Base-by-base conservation (phyloP, 2,797 vertebrate species). In the Sebastes nivosus region DNA sequence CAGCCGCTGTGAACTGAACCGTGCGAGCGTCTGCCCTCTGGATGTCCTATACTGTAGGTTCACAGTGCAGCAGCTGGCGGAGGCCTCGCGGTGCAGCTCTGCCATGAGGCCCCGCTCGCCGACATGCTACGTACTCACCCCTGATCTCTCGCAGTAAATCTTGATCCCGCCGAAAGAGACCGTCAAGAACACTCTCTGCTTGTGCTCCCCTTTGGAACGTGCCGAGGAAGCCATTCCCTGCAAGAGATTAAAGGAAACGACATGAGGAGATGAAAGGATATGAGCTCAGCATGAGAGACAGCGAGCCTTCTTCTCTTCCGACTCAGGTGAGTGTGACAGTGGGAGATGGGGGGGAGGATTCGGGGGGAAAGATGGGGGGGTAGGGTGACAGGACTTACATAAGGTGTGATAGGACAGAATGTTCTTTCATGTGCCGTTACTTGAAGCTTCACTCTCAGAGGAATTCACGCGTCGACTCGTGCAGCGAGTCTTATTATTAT, bases 131-230 rank as follows among this genome's bases (percentile, higher is more conserved):
- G 14, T 50, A 50, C 98, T 98, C 95, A 99, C 98, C 96, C 98
- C 98, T 79, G 97, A 98, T 96, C 98, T 97, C 92, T 99, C 98
- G 85, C 99, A 98, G 81, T 99, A 99, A 94, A 99, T 99, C 95
- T 99, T 99, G 96, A 99, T 99, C 91, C 98, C 98, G 84, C 97
- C 97, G 79, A 99, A 99, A 83, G 98, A 99, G 91, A 99, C 95
- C 34, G 98, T 99, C 94, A 99, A 92, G 95, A 98, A 98, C 93
- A 99, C 95, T 87, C 98, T 97, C 94, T 99, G 98, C 95, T 99
- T 99, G 96, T 99, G 98, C 85, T 98, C 98, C 79, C 98, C 98
- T 95, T 99, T 99, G 57, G 98, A 99, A 86, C 98, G 97, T 61
- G 98, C 97, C 0, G 97, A 97, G 77, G 98, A 97, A 79, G 97